Percentiles rank a stretch among this genome's conserved stretches.
Conservation (phyloP, 2,113 vertebrate genomes). For the Dipodomys stephensi region DNA sequence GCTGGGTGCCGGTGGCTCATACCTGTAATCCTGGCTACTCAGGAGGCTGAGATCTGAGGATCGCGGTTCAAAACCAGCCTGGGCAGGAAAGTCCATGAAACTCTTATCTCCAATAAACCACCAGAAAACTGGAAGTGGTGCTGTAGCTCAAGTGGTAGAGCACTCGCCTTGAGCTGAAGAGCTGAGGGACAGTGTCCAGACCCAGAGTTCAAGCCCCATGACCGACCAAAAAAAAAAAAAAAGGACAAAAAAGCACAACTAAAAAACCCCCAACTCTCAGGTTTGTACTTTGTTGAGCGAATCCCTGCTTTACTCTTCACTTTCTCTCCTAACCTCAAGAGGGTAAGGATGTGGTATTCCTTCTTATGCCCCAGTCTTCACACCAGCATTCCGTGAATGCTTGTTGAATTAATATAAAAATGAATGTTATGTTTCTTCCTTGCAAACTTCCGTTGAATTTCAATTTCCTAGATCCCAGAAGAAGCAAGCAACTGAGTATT, state of each 20-base stretch:
- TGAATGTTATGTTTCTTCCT: neutral
- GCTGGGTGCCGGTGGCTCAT: too few species aligned
- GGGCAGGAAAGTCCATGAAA: too few species aligned
- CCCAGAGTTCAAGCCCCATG: too few species aligned
- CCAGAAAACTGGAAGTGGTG: too few species aligned
- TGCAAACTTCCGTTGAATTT: neutral
- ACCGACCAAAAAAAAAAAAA: too few species aligned
- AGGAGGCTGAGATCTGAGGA: too few species aligned
- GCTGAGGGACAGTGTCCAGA: too few species aligned
- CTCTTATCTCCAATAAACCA: too few species aligned
- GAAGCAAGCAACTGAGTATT: slow-evolving; percentile 69
- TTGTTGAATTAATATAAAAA: neutral
- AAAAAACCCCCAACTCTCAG: neutral
- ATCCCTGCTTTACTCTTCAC: neutral
- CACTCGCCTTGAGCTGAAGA: too few species aligned
- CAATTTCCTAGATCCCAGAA: slow-evolving; percentile 71
- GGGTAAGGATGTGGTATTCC: neutral
- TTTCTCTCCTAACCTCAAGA: neutral
- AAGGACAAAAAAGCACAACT: too few species aligned
- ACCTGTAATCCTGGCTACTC: too few species aligned
- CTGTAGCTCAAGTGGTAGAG: too few species aligned
- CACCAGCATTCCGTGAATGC: neutral
- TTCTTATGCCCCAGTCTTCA: neutral
- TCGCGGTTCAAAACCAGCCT: neutral
- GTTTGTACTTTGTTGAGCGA: neutral